Percentiles rank a stretch among this genome's conserved stretches.
Conservation (phyloP, 2,797 vertebrate species). For the Eremophila alpestris region DNA sequence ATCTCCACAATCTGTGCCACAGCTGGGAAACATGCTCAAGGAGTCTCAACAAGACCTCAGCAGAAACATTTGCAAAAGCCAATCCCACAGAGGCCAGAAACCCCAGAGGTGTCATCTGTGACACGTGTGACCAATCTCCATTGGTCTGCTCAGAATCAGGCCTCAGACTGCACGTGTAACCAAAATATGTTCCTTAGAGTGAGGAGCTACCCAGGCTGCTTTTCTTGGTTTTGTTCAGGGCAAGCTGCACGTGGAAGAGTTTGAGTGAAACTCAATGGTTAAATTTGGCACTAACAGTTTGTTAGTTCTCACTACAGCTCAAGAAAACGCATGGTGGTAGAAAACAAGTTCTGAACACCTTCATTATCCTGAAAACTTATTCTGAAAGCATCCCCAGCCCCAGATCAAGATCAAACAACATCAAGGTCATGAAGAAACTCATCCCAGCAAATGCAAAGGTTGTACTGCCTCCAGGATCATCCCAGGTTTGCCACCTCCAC, state of each 20-base stretch:
- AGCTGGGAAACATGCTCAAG: neutral
- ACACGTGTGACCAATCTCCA: neutral
- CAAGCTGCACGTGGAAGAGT: neutral
- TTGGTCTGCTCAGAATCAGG: neutral
- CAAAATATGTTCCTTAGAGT: neutral
- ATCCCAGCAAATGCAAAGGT: neutral
- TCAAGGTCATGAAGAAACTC: neutral
- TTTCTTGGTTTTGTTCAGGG: neutral
- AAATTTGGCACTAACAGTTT: neutral
- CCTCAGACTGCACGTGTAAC: neutral
- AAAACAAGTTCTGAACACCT: neutral
- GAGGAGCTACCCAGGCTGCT: neutral
- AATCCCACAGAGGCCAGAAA: neutral
- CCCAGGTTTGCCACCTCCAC: neutral
- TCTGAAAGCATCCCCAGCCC: neutral
- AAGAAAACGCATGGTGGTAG: rapidly evolving
- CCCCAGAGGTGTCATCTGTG: neutral
- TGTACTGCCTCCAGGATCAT: neutral
- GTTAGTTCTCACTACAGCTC: neutral
- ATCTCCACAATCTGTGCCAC: neutral
- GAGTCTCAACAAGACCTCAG: neutral
- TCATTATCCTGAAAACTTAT: neutral
- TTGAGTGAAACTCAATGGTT: rapidly evolving
- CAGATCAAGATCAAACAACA: neutral
- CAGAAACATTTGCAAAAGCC: neutral